A percentile compares a stretch with the other conserved stretches of the same genome.
phyloP scores from a whole-genome alignment of 1,140 invertebrate genomes.

The Tribolium madens region DNA sequence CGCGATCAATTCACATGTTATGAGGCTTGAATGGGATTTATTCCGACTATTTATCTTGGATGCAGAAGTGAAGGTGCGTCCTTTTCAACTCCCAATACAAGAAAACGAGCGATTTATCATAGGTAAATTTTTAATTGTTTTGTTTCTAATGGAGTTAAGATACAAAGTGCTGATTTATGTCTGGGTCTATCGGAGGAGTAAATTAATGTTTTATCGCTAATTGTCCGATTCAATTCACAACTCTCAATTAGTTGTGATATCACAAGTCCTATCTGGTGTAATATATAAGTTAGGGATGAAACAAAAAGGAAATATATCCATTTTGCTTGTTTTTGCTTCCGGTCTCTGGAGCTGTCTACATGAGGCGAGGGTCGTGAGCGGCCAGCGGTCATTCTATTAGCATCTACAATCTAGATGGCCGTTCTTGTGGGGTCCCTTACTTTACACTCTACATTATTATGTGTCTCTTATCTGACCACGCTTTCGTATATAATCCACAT shows the following conservation, averaged over 20 bases:
- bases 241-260: constrained; percentile 57
- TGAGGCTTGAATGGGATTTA: background rate
- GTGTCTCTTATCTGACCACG: constrained; percentile 59
- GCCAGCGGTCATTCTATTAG: constrained; percentile 66
- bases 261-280: constrained; percentile 53
- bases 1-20: constrained; percentile 3
- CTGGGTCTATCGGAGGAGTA: constrained; percentile 3
- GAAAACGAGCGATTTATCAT: background rate
- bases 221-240: constrained; percentile 59
- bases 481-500: constrained; percentile 3
- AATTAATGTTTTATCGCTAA: constrained; percentile 54
- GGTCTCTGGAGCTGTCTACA: constrained; percentile 51
- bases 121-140: background rate
- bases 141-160: background rate
- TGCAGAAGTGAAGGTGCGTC: background rate
- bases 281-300: constrained; percentile 58
- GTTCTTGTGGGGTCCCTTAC: constrained; percentile 62
- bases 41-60: background rate
- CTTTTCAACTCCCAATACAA: background rate
- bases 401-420: constrained; percentile 66
- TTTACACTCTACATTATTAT: constrained; percentile 62
- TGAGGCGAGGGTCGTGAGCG: constrained; percentile 54
- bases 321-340: constrained; percentile 66
- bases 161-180: constrained; percentile 19
- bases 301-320: constrained; percentile 66